Evolutionary conservation across 2,888 invertebrate genomes (phyloP), one percentile per base, ranked within the genome.

Genomic region (Aspidiotus destructor): DNA sequence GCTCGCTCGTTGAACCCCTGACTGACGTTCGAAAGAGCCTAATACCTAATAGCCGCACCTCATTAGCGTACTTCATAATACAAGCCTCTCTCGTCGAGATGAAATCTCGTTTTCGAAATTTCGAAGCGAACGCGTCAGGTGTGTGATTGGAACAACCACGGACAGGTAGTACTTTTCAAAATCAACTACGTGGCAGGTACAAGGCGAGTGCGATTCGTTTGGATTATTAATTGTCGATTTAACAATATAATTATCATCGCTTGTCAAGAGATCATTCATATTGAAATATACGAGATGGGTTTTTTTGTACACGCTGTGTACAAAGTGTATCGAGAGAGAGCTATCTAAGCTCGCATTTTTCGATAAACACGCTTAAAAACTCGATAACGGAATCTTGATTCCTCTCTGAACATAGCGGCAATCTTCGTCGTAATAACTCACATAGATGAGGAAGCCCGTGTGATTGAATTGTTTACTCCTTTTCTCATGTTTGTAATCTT

Each of bases 191-290:
- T 41, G 63, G 44, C 62, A 62, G 52, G 52, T 60, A 16, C 10
- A 16, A 55, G 2, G 52, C 13, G n/a, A 52, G 52, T 15, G 5
- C 13, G 17, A 16, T 40, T 13, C 41, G 63, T 54, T 41, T 53
- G 63, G 41, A 53, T 63, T 63, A 63, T 63, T 63, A 63, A 63
- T 63, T 63, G 54, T 41, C 63, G 63, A 63, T 63, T 63, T 63
- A 63, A 63, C 63, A 63, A 63, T 63, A 63, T 63, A 63, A 63
- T 63, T 63, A 63, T 63, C 63, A 63, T 63, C 63, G 53, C 63
- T 63, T 63, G 63, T 63, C 63, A 63, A 48, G 48, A 13, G n/a
- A 48, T 48, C n/a, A 48, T n/a, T 48, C 48, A 48, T 48, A 48
- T 48, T 48, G 48, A 48, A 48, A 48, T 28, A 5, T 28, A 28